These are phyloP conservation scores for Rhabdomys pumilio DNA, from an alignment of 2,797 vertebrate genomes.

Conservation along the genomic window DNA sequence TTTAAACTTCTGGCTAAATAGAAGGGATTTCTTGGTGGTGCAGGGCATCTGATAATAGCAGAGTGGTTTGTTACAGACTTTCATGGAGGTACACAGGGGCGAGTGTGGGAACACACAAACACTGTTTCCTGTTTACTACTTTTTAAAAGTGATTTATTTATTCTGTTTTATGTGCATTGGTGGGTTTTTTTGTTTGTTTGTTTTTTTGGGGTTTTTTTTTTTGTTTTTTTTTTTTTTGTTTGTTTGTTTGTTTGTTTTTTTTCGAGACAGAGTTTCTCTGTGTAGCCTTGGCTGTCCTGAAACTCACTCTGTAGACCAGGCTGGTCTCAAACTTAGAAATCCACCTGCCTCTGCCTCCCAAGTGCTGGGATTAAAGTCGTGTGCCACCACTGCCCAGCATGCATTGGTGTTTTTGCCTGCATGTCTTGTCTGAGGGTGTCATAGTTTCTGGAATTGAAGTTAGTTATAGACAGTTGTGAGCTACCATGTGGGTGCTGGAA, in stretches of 20 bases:
- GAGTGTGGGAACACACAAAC: not conserved
- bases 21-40: not conserved
- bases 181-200: not conserved
- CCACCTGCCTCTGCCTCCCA: too few relatives aligned
- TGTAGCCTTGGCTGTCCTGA: too few relatives aligned
- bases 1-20: constrained; percentile 53
- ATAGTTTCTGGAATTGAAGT: not conserved
- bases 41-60: not conserved
- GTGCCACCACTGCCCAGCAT: too few relatives aligned
- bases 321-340: too few relatives aligned
- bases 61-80: not conserved
- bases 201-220: too few relatives aligned
- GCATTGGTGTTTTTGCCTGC: not conserved
- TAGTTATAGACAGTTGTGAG: not conserved
- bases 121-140: not conserved
- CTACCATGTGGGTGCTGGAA: not conserved
- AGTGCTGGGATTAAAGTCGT: too few relatives aligned
- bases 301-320: too few relatives aligned
- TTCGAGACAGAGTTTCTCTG: too few relatives aligned
- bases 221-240: too few relatives aligned
- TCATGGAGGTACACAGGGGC: not conserved
- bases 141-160: not conserved
- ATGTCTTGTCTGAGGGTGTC: not conserved
- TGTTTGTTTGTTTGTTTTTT: too few relatives aligned
- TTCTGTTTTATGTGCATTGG: not conserved